Percentiles rank a stretch among this genome's conserved stretches.
Conservation (phyloP, 1,140 invertebrate species). For the Anastrepha ludens region DNA sequence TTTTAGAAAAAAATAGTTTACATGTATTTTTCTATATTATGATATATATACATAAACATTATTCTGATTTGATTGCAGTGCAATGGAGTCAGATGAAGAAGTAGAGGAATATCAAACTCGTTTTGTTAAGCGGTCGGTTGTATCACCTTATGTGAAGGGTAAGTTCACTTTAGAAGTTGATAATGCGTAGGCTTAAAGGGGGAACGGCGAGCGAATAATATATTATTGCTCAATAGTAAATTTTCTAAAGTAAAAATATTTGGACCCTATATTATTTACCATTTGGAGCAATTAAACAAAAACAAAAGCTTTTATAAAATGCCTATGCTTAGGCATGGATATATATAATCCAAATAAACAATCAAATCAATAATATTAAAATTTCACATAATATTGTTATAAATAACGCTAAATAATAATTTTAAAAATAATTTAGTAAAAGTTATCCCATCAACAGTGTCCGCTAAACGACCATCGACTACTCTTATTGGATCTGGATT, state of each 20-base stretch:
- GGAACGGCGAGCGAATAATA: too few species aligned
- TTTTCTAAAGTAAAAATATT: not conserved
- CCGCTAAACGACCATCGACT: slow-evolving; percentile 14
- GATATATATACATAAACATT: too few species aligned
- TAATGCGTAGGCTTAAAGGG: not conserved
- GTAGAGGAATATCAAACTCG: slow-evolving; percentile 16
- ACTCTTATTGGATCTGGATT: not conserved
- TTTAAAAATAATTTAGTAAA: slow-evolving; percentile 22
- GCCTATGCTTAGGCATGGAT: not conserved
- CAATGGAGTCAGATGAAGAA: slow-evolving; percentile 10
- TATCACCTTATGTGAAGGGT: slow-evolving; percentile 48
- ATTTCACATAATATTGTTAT: not conserved
- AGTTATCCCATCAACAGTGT: slow-evolving; percentile 22
- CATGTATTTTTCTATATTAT: too few species aligned
- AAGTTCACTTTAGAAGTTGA: not conserved
- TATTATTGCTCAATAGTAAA: too few species aligned
- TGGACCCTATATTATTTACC: too few species aligned
- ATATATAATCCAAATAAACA: not conserved
- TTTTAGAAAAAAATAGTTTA: too few species aligned
- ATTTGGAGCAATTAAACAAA: not conserved
- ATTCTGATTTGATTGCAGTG: not conserved
- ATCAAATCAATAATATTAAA: not conserved
- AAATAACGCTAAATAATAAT: slow-evolving; percentile 17
- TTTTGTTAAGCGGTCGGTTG: not conserved
- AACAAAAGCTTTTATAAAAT: not conserved